Conservation (phyloP, 2,113 vertebrate genomes). For the Rostratula benghalensis region DNA sequence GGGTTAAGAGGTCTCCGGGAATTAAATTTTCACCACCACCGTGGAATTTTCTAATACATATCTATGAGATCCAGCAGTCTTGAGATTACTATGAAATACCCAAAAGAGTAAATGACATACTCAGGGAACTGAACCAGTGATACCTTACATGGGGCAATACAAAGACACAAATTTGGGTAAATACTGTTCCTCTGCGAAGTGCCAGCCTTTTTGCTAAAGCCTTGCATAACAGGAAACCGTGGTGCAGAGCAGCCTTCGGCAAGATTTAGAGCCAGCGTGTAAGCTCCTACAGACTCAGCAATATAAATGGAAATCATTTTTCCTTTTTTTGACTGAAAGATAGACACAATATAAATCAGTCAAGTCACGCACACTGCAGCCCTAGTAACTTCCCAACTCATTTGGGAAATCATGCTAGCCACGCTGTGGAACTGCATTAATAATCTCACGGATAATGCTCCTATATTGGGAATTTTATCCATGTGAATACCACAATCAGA, state of each 20-base stretch:
- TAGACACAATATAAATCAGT: conserved; percentile 9
- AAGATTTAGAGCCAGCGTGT: background rate
- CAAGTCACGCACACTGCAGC: background rate
- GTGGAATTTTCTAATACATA: background rate
- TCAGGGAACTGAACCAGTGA: background rate
- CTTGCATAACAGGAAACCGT: background rate
- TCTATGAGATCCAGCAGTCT: background rate
- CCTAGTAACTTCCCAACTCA: conserved; percentile 3
- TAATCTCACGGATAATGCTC: background rate
- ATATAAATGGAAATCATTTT: conserved; percentile 58
- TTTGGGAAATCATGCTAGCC: conserved; percentile 36
- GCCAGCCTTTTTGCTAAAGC: background rate
- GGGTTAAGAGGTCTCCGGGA: background rate
- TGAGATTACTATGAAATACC: background rate
- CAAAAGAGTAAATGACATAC: background rate
- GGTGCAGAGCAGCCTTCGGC: background rate
- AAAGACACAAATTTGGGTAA: background rate
- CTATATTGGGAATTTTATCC: conserved; percentile 27
- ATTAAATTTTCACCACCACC: background rate
- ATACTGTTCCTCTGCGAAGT: background rate
- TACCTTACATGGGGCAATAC: background rate
- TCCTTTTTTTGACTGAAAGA: conserved; percentile 41
- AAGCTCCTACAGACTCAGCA: conserved; percentile 9
- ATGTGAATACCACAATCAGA: background rate
- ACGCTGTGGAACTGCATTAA: background rate